Base-by-base conservation (phyloP, 2,888 invertebrate species). In the Drosophila buzzatii region DNA sequence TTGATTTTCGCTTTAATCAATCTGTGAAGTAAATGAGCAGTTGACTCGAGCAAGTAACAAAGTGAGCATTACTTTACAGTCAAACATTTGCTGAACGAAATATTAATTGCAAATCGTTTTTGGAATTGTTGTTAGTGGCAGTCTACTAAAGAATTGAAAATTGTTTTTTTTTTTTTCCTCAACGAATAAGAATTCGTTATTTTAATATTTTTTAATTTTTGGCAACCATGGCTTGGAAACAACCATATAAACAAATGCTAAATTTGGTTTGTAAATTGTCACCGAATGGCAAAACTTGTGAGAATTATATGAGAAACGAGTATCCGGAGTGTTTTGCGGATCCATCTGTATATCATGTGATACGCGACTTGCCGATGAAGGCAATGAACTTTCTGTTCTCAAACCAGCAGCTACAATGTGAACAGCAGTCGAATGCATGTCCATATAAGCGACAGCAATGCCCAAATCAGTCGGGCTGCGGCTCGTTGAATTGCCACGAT, bases 211-310 rank as follows among this genome's bases (percentile, higher is more conserved):
- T 39, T 10, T 3, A 39, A 16, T 33, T 31, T 69, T 69, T 52
- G 23, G 20, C 37, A 51, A 69, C 6, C n/a, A 76, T 76, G 77
- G 44, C 61, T 52, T 59, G 81, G 72, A 55, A 70, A 27, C 53
- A 47, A 47, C 47, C 56, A 3, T 44, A 57, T 41, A 42, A 56
- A 31, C 56, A 20, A 20, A 33, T 53, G 27, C 33, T 37, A 14
- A 57, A 69, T 42, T 20, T 76, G 3, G 16, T 53, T 18, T 76
- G 76, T 58, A 64, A 47, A 27, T 16, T 76, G 8, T 37, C 51
- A 9, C 76, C 76, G 8, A 23, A 27, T 0, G 71, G 65, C 14
- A 39, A 31, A 8, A 61, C 44, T 7, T 76, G 76, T 49, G 55
- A 63, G n/a, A 31, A 39, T 3, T 39, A 76, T 35, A n/a, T 81